Base-by-base conservation (phyloP, 2,888 invertebrate species). In the Gymnocheta viridis region DNA sequence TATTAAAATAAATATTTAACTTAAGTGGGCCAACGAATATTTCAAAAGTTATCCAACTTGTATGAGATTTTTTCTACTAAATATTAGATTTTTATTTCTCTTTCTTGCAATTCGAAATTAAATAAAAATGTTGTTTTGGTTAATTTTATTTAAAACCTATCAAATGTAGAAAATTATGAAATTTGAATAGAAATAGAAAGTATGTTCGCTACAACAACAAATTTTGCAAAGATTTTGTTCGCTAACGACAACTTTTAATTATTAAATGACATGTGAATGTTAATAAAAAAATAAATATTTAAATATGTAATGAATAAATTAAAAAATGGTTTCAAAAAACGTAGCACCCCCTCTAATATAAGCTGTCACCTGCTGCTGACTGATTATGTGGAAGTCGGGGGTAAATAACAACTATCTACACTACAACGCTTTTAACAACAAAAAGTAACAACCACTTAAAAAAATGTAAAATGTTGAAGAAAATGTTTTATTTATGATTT, bases 401-500 rank as follows among this genome's bases (percentile, higher is more conserved):
- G 51, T 10, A 14, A 24, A 54, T 38, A 78, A 58, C 17, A 60
- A 47, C 41, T n/a, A 49, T 3, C 47, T 17, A 10, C 5, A 7
- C 69, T 12, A 51, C 70, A 47, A 49, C 29, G 5, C 47, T 19
- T n/a, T 12, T 22, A 10, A 44, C 32, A 19, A n/a, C 32, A 51
- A 79, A 79, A 62, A 62, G 17, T 49, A 72, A 66, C 56, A 76
- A 58, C 79, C 64, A 67, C 66, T 80, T 83, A 60, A 80, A 72
- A 79, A 76, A 49, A 74, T 74, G 69, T 79, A 49, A 69, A 69
- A 69, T 56, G 60, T 44, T 56, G 35, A 78, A 74, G 73, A 82
- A 79, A 79, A 82, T 82, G 19, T 82, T 79, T 82, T 70, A 82
- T 79, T 82, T 81, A 77, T 83, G 83, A 84, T 84, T 84, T 84